These are phyloP conservation scores for Hafferia zeledoni DNA, from an alignment of 2,797 vertebrate species.

Conservation along the genomic window DNA sequence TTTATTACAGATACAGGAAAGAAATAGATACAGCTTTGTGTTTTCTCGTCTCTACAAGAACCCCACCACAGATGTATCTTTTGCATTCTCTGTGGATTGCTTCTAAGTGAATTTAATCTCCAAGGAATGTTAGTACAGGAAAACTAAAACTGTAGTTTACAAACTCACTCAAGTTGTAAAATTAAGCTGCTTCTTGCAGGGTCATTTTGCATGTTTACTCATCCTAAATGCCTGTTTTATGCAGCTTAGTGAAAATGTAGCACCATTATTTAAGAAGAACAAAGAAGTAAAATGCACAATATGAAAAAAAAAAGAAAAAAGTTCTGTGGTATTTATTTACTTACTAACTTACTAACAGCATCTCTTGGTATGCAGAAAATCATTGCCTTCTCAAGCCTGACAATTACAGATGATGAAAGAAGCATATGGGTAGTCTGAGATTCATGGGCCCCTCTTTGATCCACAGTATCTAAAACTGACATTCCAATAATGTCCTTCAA, in stretches of 20 bases:
- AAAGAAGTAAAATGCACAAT: background rate
- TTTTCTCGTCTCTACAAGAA: background rate
- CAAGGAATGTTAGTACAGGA: background rate
- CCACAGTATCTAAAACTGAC: background rate
- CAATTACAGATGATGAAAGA: background rate
- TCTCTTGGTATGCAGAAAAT: background rate
- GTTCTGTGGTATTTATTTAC: background rate
- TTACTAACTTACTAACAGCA: background rate
- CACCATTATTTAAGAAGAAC: background rate
- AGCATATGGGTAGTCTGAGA: background rate
- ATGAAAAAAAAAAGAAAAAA: background rate
- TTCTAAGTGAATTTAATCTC: background rate
- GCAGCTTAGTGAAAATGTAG: background rate
- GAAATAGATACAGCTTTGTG: background rate
- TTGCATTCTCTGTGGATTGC: background rate
- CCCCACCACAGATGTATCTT: background rate
- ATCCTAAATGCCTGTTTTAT: background rate
- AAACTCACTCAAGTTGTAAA: background rate
- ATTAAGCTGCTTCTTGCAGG: background rate
- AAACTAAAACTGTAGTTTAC: background rate
- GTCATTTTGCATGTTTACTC: accelerated
- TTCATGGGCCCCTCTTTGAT: background rate
- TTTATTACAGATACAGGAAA: background rate
- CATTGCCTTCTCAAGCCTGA: background rate
- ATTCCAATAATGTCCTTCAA: background rate